These are phyloP conservation scores for Mycteria americana DNA, from an alignment of 2,797 vertebrate genomes.

Conservation along the genomic window DNA sequence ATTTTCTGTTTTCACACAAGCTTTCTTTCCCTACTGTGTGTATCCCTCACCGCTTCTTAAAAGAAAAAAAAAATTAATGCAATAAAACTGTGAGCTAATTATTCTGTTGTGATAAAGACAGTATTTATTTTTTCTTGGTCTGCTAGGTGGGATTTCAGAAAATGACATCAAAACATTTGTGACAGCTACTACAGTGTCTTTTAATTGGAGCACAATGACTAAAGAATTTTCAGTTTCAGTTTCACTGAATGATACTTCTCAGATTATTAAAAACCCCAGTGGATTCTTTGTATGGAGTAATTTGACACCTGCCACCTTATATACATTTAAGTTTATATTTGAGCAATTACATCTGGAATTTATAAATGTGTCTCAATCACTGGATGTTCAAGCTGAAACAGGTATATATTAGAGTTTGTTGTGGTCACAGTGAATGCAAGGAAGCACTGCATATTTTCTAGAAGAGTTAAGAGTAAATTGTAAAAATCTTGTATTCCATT, in stretches of 20 bases:
- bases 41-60: not conserved
- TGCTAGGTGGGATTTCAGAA: conserved; percentile 65
- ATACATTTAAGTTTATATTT: conserved; percentile 77
- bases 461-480: not conserved
- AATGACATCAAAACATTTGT: conserved; percentile 60
- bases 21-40: not conserved
- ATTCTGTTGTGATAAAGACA: not conserved
- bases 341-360: conserved; percentile 65
- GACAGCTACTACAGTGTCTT: conserved; percentile 74
- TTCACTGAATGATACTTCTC: conserved; percentile 64
- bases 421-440: not conserved
- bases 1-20: not conserved
- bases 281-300: conserved; percentile 71
- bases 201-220: conserved; percentile 66
- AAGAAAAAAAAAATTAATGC: not conserved
- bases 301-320: conserved; percentile 76
- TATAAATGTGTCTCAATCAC: conserved; percentile 77
- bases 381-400: conserved; percentile 81
- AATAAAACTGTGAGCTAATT: not conserved
- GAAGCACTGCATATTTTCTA: not conserved
- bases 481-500: not conserved
- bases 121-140: not conserved
- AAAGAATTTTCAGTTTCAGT: conserved; percentile 64
- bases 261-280: conserved; percentile 26
- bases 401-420: conserved; percentile 70